A percentile compares a stretch with the other conserved stretches of the same genome.
Conservation (phyloP, 2,888 invertebrate genomes). For the Xestia sexstrigata region DNA sequence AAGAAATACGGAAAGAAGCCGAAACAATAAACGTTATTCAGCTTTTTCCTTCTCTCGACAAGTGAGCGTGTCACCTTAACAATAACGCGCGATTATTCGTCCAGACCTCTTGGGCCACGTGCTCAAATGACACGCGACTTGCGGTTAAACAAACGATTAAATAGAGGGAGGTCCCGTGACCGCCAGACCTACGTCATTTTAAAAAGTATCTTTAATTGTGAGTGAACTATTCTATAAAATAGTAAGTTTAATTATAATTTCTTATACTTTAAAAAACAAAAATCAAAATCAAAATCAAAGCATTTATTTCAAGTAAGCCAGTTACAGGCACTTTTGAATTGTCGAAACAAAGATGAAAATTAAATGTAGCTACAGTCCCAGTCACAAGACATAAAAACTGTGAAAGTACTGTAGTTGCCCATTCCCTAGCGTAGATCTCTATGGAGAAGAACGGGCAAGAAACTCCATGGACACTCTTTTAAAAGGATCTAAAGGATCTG, state of each 20-base stretch:
- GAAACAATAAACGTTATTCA: conserved; percentile 9
- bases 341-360: too few relatives aligned
- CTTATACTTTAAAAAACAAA: too few relatives aligned
- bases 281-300: too few relatives aligned
- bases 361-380: too few relatives aligned
- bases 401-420: too few relatives aligned
- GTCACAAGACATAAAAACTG: too few relatives aligned
- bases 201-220: not conserved
- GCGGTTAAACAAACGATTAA: not conserved
- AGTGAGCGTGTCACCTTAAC: conserved; percentile 25
- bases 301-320: too few relatives aligned
- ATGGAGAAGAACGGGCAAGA: too few relatives aligned
- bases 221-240: not conserved
- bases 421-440: too few relatives aligned
- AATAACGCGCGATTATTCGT: conserved; percentile 29
- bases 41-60: not conserved
- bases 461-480: too few relatives aligned
- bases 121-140: not conserved
- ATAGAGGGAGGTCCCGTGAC: not conserved
- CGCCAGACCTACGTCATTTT: not conserved
- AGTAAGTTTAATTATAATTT: not conserved
- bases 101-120: not conserved
- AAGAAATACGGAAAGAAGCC: not conserved
- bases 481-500: not conserved
- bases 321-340: too few relatives aligned